phyloP scores from a whole-genome alignment of 2,113 vertebrate species.

The Balaeniceps rex region DNA sequence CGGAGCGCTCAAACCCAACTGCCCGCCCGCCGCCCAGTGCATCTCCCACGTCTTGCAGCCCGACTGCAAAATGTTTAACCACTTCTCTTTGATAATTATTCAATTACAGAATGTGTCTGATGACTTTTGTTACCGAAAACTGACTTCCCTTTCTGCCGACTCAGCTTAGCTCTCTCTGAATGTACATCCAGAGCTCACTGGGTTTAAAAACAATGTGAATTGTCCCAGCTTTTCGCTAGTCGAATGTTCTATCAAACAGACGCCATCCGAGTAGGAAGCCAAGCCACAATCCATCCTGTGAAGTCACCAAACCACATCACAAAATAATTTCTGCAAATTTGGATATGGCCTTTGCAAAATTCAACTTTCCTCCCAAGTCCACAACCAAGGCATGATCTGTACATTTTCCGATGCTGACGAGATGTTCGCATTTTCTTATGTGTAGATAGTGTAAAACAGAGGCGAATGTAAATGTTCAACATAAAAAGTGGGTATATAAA shows the following conservation, averaged over 20 bases:
- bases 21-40: not conserved
- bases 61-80: not conserved
- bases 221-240: not conserved
- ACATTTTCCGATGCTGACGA: not conserved
- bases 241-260: not conserved
- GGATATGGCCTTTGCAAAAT: conserved; percentile 34
- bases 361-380: not conserved
- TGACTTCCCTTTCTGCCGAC: conserved; percentile 38
- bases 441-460: conserved; percentile 88
- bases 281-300: conserved; percentile 24
- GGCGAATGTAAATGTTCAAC: conserved; percentile 78
- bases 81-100: not conserved
- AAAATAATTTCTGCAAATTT: not conserved
- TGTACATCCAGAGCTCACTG: conserved; percentile 24
- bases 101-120: conserved; percentile 4
- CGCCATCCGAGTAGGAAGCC: conserved; percentile 39
- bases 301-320: conserved; percentile 16
- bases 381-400: not conserved
- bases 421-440: conserved; percentile 27
- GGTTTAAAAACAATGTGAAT: not conserved
- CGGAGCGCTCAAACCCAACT: not conserved
- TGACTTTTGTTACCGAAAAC: conserved; percentile 19
- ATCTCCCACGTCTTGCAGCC: not conserved
- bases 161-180: conserved; percentile 12
- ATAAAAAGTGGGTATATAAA: conserved; percentile 76